Percentiles rank a stretch among this genome's conserved stretches.
phyloP scores from a whole-genome alignment of 2,113 vertebrate genomes.

The Lagopus muta region DNA sequence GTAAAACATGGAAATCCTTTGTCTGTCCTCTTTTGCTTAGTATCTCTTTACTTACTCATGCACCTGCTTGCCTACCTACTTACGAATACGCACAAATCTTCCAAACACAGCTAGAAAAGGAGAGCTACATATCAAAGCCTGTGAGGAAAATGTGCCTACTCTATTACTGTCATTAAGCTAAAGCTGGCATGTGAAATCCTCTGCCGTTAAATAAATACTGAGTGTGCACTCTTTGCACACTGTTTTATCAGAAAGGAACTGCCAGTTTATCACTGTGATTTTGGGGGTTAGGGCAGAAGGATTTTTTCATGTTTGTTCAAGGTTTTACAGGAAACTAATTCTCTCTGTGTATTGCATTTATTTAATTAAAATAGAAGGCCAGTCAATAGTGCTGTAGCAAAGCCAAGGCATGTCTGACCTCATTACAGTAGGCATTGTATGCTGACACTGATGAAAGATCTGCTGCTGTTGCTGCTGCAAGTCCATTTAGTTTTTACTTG shows the following conservation, averaged over 20 bases:
- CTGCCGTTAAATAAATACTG: constrained; percentile 21
- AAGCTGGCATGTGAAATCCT: not conserved
- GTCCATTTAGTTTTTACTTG: constrained; percentile 35
- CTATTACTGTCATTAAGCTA: not conserved
- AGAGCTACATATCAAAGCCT: not conserved
- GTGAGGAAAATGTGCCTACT: not conserved
- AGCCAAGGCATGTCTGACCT: constrained; percentile 51
- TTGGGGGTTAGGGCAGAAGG: not conserved
- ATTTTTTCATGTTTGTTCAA: constrained; percentile 14
- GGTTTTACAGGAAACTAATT: constrained; percentile 21
- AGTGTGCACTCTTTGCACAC: not conserved
- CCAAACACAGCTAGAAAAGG: not conserved
- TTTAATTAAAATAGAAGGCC: constrained; percentile 41
- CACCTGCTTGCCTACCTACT: not conserved
- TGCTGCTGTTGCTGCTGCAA: constrained; percentile 34
- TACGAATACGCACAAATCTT: not conserved
- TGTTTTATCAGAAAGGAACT: constrained; percentile 30
- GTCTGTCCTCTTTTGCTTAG: not conserved
- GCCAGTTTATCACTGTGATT: constrained; percentile 20
- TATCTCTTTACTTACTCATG: not conserved
- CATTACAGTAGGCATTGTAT: constrained; percentile 14
- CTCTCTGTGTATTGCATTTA: constrained; percentile 36
- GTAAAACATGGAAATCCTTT: not conserved
- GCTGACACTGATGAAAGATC: constrained; percentile 49
- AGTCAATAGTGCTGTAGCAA: constrained; percentile 38